Conservation (phyloP, 1,140 invertebrate genomes). For the Macrocentrus cingulum region DNA sequence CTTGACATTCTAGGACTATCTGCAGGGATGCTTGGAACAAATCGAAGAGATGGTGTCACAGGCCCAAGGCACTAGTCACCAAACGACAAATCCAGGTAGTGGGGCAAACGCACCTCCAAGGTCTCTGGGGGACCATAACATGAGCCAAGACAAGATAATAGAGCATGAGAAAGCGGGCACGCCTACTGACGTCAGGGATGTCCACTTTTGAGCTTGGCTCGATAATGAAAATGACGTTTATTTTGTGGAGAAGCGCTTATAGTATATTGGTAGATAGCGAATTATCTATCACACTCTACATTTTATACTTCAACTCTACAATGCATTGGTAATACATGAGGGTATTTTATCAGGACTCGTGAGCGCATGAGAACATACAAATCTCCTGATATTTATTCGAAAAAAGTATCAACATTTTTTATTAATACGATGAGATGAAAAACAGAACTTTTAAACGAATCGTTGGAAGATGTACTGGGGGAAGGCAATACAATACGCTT, state of each 20-base stretch:
- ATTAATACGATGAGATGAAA: too few relatives aligned
- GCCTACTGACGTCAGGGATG: conserved; percentile 77
- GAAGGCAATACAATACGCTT: conserved; percentile 61
- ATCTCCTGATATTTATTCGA: conserved; percentile 18
- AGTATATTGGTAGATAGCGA: background rate
- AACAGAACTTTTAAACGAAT: too few relatives aligned
- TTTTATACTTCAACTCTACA: too few relatives aligned
- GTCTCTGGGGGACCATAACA: conserved; percentile 51
- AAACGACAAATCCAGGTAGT: conserved; percentile 40
- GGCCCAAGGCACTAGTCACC: conserved; percentile 38
- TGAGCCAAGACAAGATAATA: conserved; percentile 61
- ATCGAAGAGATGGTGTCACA: conserved; percentile 73
- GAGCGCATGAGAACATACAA: background rate
- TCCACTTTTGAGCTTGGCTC: conserved; percentile 63
- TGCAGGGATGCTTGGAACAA: conserved; percentile 72
- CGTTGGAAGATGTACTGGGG: conserved; percentile 46
- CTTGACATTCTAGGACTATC: conserved; percentile 65
- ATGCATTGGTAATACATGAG: background rate
- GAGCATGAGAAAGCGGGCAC: conserved; percentile 73
- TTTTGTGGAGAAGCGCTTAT: background rate
- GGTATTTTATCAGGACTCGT: background rate
- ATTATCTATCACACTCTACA: too few relatives aligned
- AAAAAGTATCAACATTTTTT: background rate
- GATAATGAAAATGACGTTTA: conserved; percentile 5
- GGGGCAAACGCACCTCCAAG: conserved; percentile 36